Evolutionary conservation across 2,113 vertebrate species (phyloP).

Genomic region (Cairina moschata): DNA sequence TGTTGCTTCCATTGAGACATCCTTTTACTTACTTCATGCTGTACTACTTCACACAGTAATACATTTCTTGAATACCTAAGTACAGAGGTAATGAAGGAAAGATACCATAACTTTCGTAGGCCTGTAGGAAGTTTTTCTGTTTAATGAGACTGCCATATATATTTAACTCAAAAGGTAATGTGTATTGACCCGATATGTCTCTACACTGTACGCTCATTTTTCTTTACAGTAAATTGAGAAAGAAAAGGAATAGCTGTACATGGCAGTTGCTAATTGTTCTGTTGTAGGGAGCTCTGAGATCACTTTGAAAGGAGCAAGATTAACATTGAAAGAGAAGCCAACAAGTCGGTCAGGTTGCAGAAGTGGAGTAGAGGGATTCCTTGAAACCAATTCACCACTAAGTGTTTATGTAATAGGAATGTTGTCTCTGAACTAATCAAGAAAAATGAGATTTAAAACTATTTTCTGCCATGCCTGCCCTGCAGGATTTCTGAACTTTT

Average conservation of each 20-base stretch:
- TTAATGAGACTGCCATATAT: neutral
- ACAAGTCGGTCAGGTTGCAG: neutral
- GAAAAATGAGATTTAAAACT: neutral
- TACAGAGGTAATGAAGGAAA: neutral
- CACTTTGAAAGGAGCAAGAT: neutral
- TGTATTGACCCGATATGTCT: neutral
- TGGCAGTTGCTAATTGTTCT: neutral
- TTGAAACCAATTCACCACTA: neutral
- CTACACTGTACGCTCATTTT: neutral
- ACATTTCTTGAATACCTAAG: neutral
- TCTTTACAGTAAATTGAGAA: neutral
- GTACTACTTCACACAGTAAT: neutral
- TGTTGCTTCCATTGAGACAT: neutral
- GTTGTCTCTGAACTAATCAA: neutral
- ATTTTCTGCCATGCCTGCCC: neutral
- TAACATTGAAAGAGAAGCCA: neutral
- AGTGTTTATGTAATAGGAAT: neutral
- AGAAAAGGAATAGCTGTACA: neutral
- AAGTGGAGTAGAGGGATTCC: neutral
- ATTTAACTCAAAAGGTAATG: neutral
- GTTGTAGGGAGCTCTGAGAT: neutral
- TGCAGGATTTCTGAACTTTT: conserved; percentile 18
- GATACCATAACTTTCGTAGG: neutral
- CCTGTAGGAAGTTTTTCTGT: neutral
- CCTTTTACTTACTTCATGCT: neutral